Evolutionary conservation across 2,888 invertebrate genomes (phyloP).

Genomic region (Sesia apiformis): DNA sequence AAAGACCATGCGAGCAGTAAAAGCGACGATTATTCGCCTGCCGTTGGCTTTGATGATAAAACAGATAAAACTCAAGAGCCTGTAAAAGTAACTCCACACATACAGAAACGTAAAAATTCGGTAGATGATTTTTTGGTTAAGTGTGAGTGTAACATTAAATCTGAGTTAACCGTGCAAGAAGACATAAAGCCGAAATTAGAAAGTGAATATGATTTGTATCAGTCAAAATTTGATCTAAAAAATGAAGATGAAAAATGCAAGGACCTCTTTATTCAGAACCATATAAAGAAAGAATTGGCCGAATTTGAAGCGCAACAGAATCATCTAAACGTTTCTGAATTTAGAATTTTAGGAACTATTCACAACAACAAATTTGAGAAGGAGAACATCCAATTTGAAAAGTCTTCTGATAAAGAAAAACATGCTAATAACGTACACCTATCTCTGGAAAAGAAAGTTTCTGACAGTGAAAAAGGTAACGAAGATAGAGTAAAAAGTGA

Average conservation of each 20-base stretch:
- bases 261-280: slow-evolving; percentile 26
- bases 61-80: background rate
- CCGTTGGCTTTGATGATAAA: background rate
- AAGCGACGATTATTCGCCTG: background rate
- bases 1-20: background rate
- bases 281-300: slow-evolving; percentile 36
- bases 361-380: slow-evolving; percentile 44
- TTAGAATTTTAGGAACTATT: slow-evolving; percentile 21
- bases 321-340: slow-evolving; percentile 33
- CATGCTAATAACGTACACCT: slow-evolving; percentile 22
- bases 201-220: slow-evolving; percentile 22
- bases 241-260: slow-evolving; percentile 26
- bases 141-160: slow-evolving; percentile 25
- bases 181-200: slow-evolving; percentile 26
- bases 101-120: slow-evolving; percentile 10
- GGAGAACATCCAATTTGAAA: slow-evolving; percentile 63
- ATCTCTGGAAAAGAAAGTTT: slow-evolving; percentile 28
- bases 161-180: slow-evolving; percentile 29
- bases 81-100: background rate
- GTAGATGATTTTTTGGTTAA: slow-evolving; percentile 18
- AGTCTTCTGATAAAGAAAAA: slow-evolving; percentile 51
- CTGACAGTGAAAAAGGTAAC: slow-evolving; percentile 48
- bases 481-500: slow-evolving; percentile 54
- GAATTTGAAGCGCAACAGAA: slow-evolving; percentile 34
- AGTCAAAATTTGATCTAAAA: slow-evolving; percentile 15